Evolutionary conservation across 2,113 vertebrate species (phyloP).

Genomic region (Chaenocephalus aceratus): DNA sequence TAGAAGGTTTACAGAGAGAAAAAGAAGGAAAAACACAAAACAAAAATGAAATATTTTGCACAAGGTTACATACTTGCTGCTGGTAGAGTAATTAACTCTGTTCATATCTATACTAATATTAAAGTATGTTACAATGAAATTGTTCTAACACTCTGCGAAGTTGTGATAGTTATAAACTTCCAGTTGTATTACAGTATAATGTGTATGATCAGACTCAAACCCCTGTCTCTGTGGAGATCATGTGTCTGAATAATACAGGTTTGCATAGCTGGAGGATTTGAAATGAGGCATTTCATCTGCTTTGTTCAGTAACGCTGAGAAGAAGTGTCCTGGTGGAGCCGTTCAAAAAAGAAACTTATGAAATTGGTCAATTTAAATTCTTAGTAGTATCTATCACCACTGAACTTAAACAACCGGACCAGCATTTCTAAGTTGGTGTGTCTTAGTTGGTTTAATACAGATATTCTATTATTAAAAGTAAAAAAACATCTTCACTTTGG

Average conservation of each 20-base stretch:
- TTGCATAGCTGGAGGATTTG: neutral
- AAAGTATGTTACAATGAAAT: neutral
- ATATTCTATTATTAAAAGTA: neutral
- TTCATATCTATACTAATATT: neutral
- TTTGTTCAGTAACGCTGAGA: neutral
- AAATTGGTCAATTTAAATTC: neutral
- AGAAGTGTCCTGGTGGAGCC: neutral
- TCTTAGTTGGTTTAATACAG: neutral
- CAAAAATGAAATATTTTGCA: neutral
- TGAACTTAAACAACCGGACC: neutral
- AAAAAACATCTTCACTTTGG: neutral
- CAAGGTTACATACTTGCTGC: neutral
- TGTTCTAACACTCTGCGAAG: neutral
- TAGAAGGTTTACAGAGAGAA: neutral
- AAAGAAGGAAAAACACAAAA: neutral
- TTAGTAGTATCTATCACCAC: neutral
- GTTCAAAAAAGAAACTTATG: neutral
- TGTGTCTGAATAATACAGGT: neutral
- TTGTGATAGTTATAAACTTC: neutral
- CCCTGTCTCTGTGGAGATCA: neutral
- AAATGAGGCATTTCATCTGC: neutral
- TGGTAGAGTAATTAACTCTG: neutral
- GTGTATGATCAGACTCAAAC: neutral
- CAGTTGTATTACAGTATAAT: neutral
- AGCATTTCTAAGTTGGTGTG: neutral